Evolutionary conservation across 2,797 vertebrate species (phyloP), one percentile per base, ranked within the genome.

Genomic region (Emys orbicularis): DNA sequence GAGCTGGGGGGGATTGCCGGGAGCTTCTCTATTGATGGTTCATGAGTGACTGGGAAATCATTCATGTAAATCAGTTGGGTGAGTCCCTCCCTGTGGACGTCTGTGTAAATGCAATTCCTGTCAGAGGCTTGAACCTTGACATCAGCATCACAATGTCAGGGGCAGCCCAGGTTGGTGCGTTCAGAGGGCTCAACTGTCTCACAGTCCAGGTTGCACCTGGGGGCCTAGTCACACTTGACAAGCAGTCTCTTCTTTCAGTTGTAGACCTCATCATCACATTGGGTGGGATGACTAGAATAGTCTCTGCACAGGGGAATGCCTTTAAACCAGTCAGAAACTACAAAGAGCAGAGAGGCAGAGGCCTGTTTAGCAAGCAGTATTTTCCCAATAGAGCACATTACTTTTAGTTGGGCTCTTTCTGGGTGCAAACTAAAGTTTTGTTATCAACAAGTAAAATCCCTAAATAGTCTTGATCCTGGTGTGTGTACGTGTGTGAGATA

Each of bases 401-500:
- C 65, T 57, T 59, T 44, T 1, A 15, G 1, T 84, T 88, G 16
- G 86, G 2, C 1, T 52, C 1, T 47, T 87, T 82, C 49, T 77
- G 15, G 11, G 3, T 3, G 2, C 87, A 1, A 50, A 72, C 1
- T 59, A 15, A 1, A 19, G 15, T 72, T 88, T 90, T 81, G 3
- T n/a, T 79, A 89, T 87, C 56, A 72, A 1, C 1, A 87, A 83
- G 34, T 19, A 47, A 5, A 0, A 0, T 0, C 19, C 41, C 19
- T 8, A 77, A 12, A 52, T 81, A 5, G 25, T 56, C 84, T 86
- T 87, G 5, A 54, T 31, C 6, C 31, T 61, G 77, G 12, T 23
- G 5, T n/a, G 8, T 61, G 4, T 23, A 3, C 2, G 19, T 68
- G 4, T 47, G 18, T 31, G 59, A 2, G 29, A 2, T 49, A 49